Base-by-base conservation (phyloP, 2,888 invertebrate genomes). In the Cistogaster globosa region DNA sequence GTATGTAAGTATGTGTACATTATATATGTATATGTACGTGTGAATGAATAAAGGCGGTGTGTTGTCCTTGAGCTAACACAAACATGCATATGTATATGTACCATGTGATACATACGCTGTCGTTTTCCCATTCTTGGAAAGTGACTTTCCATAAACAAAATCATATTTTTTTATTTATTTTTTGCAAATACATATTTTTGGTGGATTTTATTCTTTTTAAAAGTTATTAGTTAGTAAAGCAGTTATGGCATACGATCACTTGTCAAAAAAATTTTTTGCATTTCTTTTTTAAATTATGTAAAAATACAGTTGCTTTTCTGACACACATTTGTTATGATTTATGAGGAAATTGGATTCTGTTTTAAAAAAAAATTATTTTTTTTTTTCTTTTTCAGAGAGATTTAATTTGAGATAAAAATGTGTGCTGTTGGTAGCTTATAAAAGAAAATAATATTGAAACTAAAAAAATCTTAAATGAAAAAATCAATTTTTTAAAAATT, bases 211-310 rank as follows among this genome's bases (percentile, higher is more conserved):
- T 32, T 32, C 32, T 16, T 42, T 42, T 42, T 7, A 7, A 3
- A 42, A 14, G 16, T 81, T 65, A 51, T 75, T 36, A 62, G 69
- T 69, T 69, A 55, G 55, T 57, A 42, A 4, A 26, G 63, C 57
- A 79, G 78, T 72, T 71, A 76, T 80, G 71, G 72, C 60, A 55
- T 62, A 84, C 68, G 67, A 57, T 68, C 63, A 65, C 57, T 55
- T 82, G 63, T 65, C 76, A 62, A 68, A 68, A 36, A 72, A 51
- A 12, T 79, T 79, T 63, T 9, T 48, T n/a, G 16, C 14, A 48
- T 62, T n/a, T n/a, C 48, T 48, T 32, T 55, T 75, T 53, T 32
- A 32, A 32, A 32, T 32, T 53, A 63, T 51, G 8, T 11, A 12
- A 22, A 74, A 18, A 22, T 12, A 36, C 26, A 18, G 5, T 20